Evolutionary conservation across 2,888 invertebrate genomes (phyloP), one percentile per base, ranked within the genome.

Genomic region (Ptychoptera contaminata): DNA sequence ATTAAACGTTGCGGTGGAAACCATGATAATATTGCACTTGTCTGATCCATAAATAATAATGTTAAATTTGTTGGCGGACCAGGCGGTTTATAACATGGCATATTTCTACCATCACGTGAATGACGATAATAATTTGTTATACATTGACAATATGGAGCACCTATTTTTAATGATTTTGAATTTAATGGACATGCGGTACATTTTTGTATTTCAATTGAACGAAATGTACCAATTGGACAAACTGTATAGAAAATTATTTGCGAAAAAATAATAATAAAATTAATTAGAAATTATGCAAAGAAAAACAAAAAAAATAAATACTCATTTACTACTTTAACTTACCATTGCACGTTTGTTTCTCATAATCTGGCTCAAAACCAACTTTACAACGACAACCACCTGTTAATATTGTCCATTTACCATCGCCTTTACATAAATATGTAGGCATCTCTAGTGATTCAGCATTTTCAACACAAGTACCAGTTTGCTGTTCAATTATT

Each of bases 51-150:
- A 68, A 86, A 87, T 52, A 82, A 79, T 2, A 90, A 79, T 5
- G 87, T 85, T 44, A 94, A 70, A 66, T 93, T 91, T 56, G 81
- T 81, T 11, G 94, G 93, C 36, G 87, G 82, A 12, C 86, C 80
- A 6, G 94, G 94, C 43, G 93, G 91, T 61, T 90, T 92, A 72
- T 92, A 92, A 58, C 96, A 96, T 2, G 92, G 80, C 74, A 83
- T 77, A 57, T 81, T 81, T 60, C 83, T 86, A 8, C 84, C 80
- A 63, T 96, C 96, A 50, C 77, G 79, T 31, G 80, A 76, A 42
- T 92, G 82, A 55, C 97, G 74, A 62, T 77, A 93, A 63, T 82
- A 96, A 1, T 87, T 88, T 7, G 78, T 68, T 50, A 84, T 76
- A 68, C 97, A 98, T 52, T 81, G 77, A 63, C 97, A 97, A 65